Conservation (phyloP, 2,797 vertebrate genomes). For the Pseudomugil tenellus region DNA sequence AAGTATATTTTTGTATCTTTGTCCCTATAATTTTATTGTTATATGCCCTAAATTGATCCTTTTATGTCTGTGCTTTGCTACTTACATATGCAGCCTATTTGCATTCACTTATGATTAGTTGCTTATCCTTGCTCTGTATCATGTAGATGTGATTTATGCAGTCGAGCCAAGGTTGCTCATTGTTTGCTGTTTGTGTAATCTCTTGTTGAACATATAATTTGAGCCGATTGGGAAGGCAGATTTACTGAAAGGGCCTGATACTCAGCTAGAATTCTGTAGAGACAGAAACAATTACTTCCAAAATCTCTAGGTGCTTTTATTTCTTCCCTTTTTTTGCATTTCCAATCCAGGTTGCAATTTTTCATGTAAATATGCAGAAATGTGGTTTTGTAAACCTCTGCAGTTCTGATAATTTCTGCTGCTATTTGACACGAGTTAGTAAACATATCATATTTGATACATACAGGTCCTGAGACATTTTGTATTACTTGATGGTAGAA, state of each 20-base stretch:
- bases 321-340: not conserved
- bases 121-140: conserved; percentile 49
- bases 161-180: conserved; percentile 55
- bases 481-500: too few species aligned
- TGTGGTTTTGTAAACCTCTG: not conserved
- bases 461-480: too few species aligned
- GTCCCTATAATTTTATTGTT: conserved; percentile 38
- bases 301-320: not conserved
- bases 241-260: not conserved
- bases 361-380: not conserved
- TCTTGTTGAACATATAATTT: not conserved
- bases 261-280: not conserved
- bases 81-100: conserved; percentile 38
- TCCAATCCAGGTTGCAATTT: not conserved
- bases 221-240: not conserved
- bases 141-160: conserved; percentile 53
- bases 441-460: too few species aligned
- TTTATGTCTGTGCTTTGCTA: conserved; percentile 21
- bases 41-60: conserved; percentile 24
- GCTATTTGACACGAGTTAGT: conserved; percentile 26
- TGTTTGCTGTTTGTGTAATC: conserved; percentile 16
- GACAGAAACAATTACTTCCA: not conserved
- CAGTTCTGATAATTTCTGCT: not conserved
- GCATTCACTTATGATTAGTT: conserved; percentile 45
- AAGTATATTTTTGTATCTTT: conserved; percentile 33